Evolutionary conservation across 2,797 vertebrate species (phyloP).

Genomic region (Falco concolor): DNA sequence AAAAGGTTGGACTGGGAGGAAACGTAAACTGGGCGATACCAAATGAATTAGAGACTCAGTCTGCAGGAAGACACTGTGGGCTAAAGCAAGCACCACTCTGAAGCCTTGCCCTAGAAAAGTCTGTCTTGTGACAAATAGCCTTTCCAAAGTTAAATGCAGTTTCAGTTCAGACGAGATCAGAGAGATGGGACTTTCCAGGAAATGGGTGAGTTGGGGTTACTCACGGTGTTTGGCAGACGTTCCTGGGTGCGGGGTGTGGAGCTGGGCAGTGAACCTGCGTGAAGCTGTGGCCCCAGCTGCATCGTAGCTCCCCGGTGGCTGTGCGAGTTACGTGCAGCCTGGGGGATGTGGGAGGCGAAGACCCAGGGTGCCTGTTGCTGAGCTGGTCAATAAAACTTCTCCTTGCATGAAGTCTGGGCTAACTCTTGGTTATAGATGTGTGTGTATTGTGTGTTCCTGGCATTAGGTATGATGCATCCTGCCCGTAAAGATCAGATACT

Average conservation of each 20-base stretch:
- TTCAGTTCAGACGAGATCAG: neutral
- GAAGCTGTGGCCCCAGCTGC: no score
- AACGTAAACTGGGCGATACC: neutral
- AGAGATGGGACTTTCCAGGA: neutral
- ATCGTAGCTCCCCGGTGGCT: neutral
- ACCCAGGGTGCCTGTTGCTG: neutral
- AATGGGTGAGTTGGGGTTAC: neutral
- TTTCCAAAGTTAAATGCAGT: neutral
- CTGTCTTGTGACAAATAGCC: neutral
- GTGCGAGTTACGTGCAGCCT: rapidly evolving
- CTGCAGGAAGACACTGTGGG: neutral
- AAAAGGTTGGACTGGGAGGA: neutral
- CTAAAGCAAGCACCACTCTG: neutral
- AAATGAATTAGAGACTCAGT: neutral
- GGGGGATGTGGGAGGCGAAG: neutral
- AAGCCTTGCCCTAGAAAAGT: neutral
- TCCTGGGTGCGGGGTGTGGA: neutral
- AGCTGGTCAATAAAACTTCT: neutral
- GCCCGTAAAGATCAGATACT: neutral
- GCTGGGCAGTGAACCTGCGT: neutral
- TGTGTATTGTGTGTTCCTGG: rapidly evolving
- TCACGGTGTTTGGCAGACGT: rapidly evolving
- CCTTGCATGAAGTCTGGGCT: neutral
- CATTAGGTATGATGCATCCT: neutral
- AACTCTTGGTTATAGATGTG: neutral